These are phyloP conservation scores for Hedychridium roseum DNA, from an alignment of 2,888 invertebrate genomes.

Conservation along the genomic window DNA sequence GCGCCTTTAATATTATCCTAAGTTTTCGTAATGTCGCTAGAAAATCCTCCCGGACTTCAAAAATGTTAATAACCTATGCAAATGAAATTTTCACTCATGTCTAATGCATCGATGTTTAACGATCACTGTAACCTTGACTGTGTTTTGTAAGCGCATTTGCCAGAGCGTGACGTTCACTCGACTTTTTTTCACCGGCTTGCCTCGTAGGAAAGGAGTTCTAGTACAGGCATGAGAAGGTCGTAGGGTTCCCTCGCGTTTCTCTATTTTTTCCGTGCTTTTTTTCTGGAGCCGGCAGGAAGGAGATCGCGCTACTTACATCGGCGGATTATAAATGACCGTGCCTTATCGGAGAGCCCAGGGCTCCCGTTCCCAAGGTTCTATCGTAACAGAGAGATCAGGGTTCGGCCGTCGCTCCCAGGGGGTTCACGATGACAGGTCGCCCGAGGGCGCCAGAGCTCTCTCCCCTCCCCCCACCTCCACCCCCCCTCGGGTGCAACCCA, in stretches of 20 bases:
- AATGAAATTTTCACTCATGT: no score
- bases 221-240: constrained; percentile 2
- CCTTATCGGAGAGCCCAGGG: constrained; percentile 53
- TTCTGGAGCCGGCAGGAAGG: constrained; percentile 18
- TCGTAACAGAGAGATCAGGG: constrained; percentile 56
- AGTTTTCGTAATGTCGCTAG: no score
- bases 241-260: constrained; percentile 20
- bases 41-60: no score
- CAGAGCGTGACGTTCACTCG: no score
- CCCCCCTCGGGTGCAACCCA: constrained; percentile 10
- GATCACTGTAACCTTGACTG: no score
- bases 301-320: constrained; percentile 41
- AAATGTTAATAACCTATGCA: no score
- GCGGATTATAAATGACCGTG: constrained; percentile 59
- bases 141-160: no score
- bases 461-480: constrained; percentile 11
- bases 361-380: constrained; percentile 51
- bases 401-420: constrained; percentile 46
- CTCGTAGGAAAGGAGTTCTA: background rate
- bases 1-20: no score
- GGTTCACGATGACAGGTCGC: constrained; percentile 56
- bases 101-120: no score
- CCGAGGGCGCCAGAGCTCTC: constrained; percentile 29
- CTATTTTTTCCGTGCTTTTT: constrained; percentile 29
- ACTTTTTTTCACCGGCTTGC: no score